These are phyloP conservation scores for Spizaetus ornatus DNA, from an alignment of 2,113 vertebrate species.

Conservation along the genomic window DNA sequence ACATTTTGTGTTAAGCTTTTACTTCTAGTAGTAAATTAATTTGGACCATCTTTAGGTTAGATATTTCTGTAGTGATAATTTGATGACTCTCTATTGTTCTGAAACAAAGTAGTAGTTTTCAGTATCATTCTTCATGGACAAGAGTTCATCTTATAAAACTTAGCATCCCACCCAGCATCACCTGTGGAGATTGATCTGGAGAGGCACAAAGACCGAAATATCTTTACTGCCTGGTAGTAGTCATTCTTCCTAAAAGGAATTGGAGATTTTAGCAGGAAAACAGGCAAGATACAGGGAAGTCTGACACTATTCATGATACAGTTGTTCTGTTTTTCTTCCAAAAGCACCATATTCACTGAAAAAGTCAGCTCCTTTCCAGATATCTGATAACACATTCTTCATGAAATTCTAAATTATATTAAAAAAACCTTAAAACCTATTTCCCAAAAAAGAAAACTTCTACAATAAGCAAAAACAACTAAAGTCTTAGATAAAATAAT, in stretches of 20 bases:
- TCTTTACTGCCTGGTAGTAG: not conserved
- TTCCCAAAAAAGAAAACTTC: not conserved
- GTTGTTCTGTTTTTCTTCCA: not conserved
- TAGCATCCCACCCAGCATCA: not conserved
- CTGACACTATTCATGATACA: not conserved
- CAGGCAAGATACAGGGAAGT: not conserved
- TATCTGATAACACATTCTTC: not conserved
- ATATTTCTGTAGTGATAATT: not conserved
- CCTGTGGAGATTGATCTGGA: not conserved
- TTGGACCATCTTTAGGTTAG: rapidly evolving
- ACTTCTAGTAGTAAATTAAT: not conserved
- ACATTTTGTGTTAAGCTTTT: not conserved
- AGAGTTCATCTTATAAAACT: not conserved
- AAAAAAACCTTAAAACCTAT: not conserved
- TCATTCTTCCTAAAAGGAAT: not conserved
- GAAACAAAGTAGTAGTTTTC: not conserved
- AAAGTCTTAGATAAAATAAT: not conserved
- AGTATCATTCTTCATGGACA: not conserved
- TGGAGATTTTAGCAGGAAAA: not conserved
- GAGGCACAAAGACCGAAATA: not conserved
- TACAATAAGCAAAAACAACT: not conserved
- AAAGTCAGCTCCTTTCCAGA: not conserved
- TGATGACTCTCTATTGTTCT: not conserved
- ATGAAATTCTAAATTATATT: not conserved
- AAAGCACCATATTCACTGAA: not conserved